Evolutionary conservation across 2,888 invertebrate genomes (phyloP), one percentile per base, ranked within the genome.

Genomic region (Thera britannica): DNA sequence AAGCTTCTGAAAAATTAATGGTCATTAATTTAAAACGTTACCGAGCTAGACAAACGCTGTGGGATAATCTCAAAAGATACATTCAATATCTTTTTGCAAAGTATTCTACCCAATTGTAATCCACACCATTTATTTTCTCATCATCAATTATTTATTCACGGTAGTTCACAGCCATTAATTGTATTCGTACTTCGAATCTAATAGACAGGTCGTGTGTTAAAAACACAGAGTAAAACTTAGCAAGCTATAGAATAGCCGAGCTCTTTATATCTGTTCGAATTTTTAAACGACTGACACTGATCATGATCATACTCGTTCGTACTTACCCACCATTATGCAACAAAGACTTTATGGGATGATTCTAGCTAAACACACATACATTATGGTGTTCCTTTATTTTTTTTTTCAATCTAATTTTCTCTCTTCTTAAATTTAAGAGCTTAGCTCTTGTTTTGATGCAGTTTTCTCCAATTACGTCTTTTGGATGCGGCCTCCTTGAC

Each of bases 111-210:
- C 59, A 63, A 69, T 66, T 69, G 62, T 57, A 69, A 62, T 51
- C 35, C 49, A 55, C 62, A 23, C 62, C 62, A 51, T 59, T 23
- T 23, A 23, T 23, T 23, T 66, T 66, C 59, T 54, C 62, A 69
- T 68, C 61, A 54, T 62, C 56, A 59, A 51, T 23, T 23, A 23
- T 23, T 23, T 23, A 23, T 54, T 38, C 59, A 63, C 41, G 34
- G 46, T 60, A 64, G 67, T 67, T 67, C 67, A 66, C 66, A 66
- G 36, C 36, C 58, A 58, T 67, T 62, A 46, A 62, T 67, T 67
- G 38, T 55, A 63, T 49, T 66, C 57, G 59, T 62, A 66, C 62
- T 61, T 57, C 57, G 49, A 49, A 51, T 61, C 44, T 66, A 64
- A 65, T 65, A 54, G 61, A 58, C 52, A 62, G 62, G 58, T 58